Conservation (phyloP, 2,113 vertebrate species). For the Rhynchopsitta pachyrhyncha region DNA sequence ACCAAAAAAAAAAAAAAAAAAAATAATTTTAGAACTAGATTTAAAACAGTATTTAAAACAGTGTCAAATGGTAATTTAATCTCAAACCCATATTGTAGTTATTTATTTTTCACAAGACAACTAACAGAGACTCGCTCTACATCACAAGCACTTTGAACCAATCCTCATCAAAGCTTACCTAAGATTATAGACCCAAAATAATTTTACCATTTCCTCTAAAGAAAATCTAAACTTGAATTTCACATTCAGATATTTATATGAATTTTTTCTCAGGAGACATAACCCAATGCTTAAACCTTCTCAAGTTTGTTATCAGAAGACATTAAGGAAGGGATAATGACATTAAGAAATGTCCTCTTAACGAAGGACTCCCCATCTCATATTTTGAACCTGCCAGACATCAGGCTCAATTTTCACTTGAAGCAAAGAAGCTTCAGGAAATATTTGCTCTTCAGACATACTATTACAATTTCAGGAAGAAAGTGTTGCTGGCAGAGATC, state of each 20-base stretch:
- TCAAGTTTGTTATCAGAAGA: neutral
- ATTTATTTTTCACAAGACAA: neutral
- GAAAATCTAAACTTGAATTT: neutral
- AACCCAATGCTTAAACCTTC: neutral
- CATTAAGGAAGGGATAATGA: neutral
- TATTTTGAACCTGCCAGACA: neutral
- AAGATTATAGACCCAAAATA: neutral
- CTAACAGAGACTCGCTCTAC: neutral
- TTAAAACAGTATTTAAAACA: neutral
- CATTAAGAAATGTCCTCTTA: neutral
- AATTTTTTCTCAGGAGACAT: neutral
- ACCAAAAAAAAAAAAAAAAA: neutral
- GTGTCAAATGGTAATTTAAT: neutral
- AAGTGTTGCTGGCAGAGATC: neutral
- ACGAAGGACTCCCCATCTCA: neutral
- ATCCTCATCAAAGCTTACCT: neutral
- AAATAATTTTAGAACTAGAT: neutral
- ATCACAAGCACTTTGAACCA: neutral
- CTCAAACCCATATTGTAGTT: fast-evolving
- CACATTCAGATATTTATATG: neutral
- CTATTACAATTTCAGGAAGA: neutral
- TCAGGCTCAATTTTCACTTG: neutral
- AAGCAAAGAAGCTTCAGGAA: neutral
- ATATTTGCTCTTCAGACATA: neutral
- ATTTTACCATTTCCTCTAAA: neutral